Evolutionary conservation across 2,113 vertebrate genomes (phyloP), one percentile per base, ranked within the genome.

Genomic region (Aleadryas rufinucha): DNA sequence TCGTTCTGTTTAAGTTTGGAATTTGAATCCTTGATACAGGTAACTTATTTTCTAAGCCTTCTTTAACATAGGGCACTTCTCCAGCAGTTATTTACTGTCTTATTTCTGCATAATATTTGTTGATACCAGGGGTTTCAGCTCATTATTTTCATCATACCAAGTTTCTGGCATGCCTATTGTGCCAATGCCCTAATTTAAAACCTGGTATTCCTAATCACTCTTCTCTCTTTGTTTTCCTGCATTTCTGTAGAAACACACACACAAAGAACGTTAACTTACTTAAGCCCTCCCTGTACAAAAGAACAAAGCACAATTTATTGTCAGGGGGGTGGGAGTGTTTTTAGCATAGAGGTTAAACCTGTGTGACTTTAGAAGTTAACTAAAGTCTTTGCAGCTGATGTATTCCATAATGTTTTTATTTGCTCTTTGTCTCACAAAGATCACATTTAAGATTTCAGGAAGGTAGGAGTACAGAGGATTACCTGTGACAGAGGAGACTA

Each of bases 261-360:
- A 78, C 31, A 70, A n/a, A 13, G 16, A 50, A n/a, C 3, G 1
- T 33, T 47, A 27, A 63, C 12, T 90, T 75, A 26, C 18, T 42
- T 20, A 44, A 70, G 9, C 24, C 33, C 4, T 24, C 41, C 31
- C 54, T 75, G 8, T 41, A 41, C 17, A 66, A 91, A 31, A 59
- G 27, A 53, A 74, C 31, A 14, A 33, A 52, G 24, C 1, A 44
- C 17, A 71, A 64, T 37, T 53, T 93, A 74, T 69, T 90, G 4
- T n/a, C 44, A 65, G 21, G 31, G 15, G 4, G 1, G 0, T 10
- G 39, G 21, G 18, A 23, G 6, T 1, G 2, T 15, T 82, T 87
- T 54, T 71, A 78, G 21, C 53, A 11, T 4, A 37, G 54, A 49
- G 24, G 39, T 75, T 61, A 56, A 89, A 47, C 31, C 21, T 20